Base-by-base conservation (phyloP, 2,797 vertebrate species). In the Ctenopoma kingsleyae region DNA sequence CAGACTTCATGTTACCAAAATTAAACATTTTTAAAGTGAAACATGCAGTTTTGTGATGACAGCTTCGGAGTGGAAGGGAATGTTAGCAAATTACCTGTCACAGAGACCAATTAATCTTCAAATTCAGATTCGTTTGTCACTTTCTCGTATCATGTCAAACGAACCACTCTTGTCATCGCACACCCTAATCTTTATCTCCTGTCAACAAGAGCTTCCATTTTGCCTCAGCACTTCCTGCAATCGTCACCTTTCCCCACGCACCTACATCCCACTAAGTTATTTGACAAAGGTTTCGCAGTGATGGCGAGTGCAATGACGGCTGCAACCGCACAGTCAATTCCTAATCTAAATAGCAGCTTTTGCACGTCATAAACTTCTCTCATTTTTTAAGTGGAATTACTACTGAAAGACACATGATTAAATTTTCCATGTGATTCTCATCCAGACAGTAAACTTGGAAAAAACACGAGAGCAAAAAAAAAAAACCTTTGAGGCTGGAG, bases 51-150 rank as follows among this genome's bases (percentile, higher is more conserved):
- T 30, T 13, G 48, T 54, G 43, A 36, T 50, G 47, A 61, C 30
- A 62, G 25, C 0, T 0, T 8, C n/a, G n/a, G n/a, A n/a, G n/a
- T n/a, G n/a, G n/a, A 15, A 44, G 35, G 10, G 27, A 47, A 22
- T n/a, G 30, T 16, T 10, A 38, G 46, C 38, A 51, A 47, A 69
- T 58, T 9, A 41, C 11, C 53, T 54, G 66, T 27, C 35, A 58
- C 4, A n/a, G 38, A 20, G 2, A 51, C 56, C 67, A 77, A 56
- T 71, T 62, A 56, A 32, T 55, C 20, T 9, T 49, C 8, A 36
- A 23, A 43, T 46, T 65, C 19, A 12, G 46, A 66, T 49, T n/a
- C 16, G 6, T 6, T 30, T 6, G 27, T 48, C 12, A n/a, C 20
- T 12, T 19, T 15, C 8, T 35, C 3, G 16, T 35, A 19, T 22